Evolutionary conservation across 2,888 invertebrate species (phyloP).

Genomic region (Ectobius pallidus): DNA sequence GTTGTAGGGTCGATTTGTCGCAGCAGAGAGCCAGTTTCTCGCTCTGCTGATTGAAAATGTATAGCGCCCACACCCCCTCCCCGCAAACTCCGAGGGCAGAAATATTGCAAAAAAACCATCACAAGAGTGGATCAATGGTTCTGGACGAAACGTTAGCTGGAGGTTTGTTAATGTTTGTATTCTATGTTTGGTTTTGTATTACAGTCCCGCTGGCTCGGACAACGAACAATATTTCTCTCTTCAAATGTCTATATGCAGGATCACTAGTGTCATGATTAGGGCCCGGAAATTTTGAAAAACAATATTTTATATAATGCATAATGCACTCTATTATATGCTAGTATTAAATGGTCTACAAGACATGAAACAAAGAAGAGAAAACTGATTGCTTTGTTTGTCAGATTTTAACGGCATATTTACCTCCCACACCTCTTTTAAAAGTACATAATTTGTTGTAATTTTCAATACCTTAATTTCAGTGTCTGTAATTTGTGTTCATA

Average conservation of each 20-base stretch:
- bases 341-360: background rate
- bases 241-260: background rate
- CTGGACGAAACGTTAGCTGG: background rate
- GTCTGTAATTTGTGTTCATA: too few relatives aligned
- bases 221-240: background rate
- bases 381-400: background rate
- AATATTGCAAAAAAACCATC: background rate
- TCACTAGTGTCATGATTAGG: background rate
- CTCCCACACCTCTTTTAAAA: too few relatives aligned
- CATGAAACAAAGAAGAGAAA: background rate
- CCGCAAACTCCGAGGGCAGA: background rate
- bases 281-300: background rate
- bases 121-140: background rate
- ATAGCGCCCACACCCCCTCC: background rate
- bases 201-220: background rate
- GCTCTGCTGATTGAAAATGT: conserved; percentile 5
- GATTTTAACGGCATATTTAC: too few relatives aligned
- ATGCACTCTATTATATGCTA: background rate
- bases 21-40: background rate
- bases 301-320: background rate
- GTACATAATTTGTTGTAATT: too few relatives aligned
- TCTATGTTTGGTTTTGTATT: background rate
- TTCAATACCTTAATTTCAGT: too few relatives aligned
- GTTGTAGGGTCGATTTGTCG: conserved; percentile 2
- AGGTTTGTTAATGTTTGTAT: background rate